These are phyloP conservation scores for Solenopsis invicta DNA, from an alignment of 1,140 invertebrate genomes.

Conservation along the genomic window DNA sequence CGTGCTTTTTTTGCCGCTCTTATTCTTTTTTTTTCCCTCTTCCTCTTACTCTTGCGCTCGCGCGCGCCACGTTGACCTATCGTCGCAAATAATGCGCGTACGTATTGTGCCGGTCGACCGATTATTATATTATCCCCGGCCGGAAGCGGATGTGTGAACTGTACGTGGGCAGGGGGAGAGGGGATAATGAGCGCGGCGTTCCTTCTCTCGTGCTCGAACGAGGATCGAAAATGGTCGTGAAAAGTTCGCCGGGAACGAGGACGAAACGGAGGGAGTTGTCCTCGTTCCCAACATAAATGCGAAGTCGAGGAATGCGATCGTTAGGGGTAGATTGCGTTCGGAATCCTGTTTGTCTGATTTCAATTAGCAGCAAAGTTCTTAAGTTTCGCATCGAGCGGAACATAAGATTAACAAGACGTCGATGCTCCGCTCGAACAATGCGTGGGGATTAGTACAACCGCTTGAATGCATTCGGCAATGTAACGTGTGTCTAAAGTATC, in stretches of 20 bases:
- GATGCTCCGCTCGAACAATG: conserved; percentile 6
- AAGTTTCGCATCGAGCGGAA: conserved; percentile 13
- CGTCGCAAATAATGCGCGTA: conserved; percentile 77
- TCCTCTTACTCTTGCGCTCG: conserved; percentile 42
- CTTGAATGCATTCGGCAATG: background rate
- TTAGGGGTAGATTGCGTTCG: conserved; percentile 57
- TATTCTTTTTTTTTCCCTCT: conserved; percentile 32
- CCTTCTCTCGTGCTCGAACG: conserved; percentile 66
- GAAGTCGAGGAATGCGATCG: conserved; percentile 60
- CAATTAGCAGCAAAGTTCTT: conserved; percentile 58
- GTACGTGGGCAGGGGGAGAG: conserved; percentile 74
- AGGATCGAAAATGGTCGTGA: conserved; percentile 71
- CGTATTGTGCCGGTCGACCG: conserved; percentile 82
- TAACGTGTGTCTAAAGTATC: background rate
- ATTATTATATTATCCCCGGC: conserved; percentile 83
- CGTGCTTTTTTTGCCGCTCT: conserved; percentile 32
- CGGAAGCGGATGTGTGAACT: conserved; percentile 87
- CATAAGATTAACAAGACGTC: conserved; percentile 21
- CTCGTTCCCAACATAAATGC: conserved; percentile 47
- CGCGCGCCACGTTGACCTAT: conserved; percentile 26
- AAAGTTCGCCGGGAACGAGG: conserved; percentile 52
- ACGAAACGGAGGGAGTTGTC: conserved; percentile 33
- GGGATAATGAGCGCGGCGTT: conserved; percentile 81
- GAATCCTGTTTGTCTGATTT: conserved; percentile 56
- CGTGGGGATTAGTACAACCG: background rate